Evolutionary conservation across 2,797 vertebrate species (phyloP).

Genomic region (Myiothlypis chrysogaster): DNA sequence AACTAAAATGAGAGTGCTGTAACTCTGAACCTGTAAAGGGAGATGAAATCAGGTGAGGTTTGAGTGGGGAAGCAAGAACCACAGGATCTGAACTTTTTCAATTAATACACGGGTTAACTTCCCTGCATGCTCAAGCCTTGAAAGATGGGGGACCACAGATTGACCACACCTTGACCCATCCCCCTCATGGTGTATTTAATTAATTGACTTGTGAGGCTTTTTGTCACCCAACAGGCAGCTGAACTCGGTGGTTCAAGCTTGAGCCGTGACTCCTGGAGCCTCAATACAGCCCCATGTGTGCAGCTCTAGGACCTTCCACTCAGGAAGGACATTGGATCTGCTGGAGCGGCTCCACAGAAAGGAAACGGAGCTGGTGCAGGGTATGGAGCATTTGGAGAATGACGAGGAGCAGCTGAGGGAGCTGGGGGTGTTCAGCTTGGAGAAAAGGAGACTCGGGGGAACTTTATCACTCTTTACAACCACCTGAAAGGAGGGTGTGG

Average conservation of each 20-base stretch:
- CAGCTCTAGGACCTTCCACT: not conserved
- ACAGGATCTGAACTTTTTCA: not conserved
- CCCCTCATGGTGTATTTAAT: not conserved
- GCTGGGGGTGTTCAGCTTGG: fast-evolving
- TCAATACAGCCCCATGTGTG: fast-evolving
- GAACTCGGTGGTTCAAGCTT: fast-evolving
- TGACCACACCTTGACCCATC: fast-evolving
- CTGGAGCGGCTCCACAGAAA: too few relatives aligned
- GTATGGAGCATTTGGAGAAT: not conserved
- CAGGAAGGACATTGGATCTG: not conserved
- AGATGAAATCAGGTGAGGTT: fast-evolving
- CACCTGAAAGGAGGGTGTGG: not conserved
- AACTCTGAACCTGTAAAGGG: not conserved
- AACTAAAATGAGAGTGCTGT: not conserved
- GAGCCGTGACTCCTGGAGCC: not conserved
- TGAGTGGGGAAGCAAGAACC: not conserved
- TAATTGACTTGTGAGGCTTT: fast-evolving
- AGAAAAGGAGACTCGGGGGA: too few relatives aligned
- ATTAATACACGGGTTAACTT: fast-evolving
- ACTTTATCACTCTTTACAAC: fast-evolving
- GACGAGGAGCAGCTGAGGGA: not conserved
- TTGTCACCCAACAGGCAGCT: too few relatives aligned
- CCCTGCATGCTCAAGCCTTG: fast-evolving
- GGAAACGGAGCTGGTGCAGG: fast-evolving
- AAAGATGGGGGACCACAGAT: fast-evolving